phyloP scores from a whole-genome alignment of 2,888 invertebrate genomes.

The Myopa tessellatipennis region DNA sequence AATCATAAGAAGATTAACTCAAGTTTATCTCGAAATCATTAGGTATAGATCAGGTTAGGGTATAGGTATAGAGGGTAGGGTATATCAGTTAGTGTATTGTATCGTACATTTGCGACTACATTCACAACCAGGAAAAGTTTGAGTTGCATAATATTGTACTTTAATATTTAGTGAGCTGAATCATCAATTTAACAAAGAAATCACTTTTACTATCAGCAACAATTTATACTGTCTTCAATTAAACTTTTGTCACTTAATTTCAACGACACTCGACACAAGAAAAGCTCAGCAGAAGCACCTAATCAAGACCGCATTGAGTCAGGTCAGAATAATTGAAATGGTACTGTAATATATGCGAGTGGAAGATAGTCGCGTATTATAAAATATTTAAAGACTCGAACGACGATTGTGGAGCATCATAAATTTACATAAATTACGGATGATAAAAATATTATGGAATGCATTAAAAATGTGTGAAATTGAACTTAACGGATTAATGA shows the following conservation, averaged over 20 bases:
- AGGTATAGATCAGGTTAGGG: no score
- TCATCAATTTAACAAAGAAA: constrained; percentile 10
- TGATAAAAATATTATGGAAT: not conserved
- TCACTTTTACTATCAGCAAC: constrained; percentile 22
- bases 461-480: no score
- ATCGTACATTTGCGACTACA: not conserved
- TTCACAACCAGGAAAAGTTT: not conserved
- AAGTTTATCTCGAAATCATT: no score
- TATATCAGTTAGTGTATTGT: no score
- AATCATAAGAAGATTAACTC: no score
- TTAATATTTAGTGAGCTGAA: not conserved
- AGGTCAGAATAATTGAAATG: constrained; percentile 32
- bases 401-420: not conserved
- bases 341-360: no score
- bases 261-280: constrained; percentile 7
- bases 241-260: constrained; percentile 22
- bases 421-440: constrained; percentile 10
- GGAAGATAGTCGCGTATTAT: no score
- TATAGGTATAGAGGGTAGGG: no score
- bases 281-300: not conserved
- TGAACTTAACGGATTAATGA: not conserved
- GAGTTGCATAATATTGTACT: no score
- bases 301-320: constrained; percentile 26
- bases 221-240: constrained; percentile 2
- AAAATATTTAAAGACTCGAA: not conserved